These are phyloP conservation scores for Solen grandis DNA, from an alignment of 1,140 invertebrate species.

Conservation along the genomic window DNA sequence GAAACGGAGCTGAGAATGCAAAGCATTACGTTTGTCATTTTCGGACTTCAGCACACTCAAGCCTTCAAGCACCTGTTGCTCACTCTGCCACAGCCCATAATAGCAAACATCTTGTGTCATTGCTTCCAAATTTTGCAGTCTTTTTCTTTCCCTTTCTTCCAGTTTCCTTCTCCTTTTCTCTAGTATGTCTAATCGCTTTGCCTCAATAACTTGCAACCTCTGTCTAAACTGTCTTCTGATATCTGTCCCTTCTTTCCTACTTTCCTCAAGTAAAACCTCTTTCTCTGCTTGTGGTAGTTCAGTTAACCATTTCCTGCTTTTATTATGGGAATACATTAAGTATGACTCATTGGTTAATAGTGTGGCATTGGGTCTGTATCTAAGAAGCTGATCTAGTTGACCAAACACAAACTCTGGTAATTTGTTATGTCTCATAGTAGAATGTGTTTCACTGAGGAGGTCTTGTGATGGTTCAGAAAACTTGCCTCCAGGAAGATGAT, in stretches of 20 bases:
- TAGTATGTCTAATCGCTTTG: not conserved
- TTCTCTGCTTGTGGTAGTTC: not conserved
- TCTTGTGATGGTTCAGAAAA: too few species aligned
- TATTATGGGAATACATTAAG: slow-evolving; percentile 26
- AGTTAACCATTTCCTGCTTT: not conserved
- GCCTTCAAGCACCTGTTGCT: not conserved
- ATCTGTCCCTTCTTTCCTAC: slow-evolving; percentile 2
- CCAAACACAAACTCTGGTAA: slow-evolving; percentile 21
- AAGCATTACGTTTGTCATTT: slow-evolving; percentile 1
- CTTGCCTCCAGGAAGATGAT: slow-evolving; percentile 30
- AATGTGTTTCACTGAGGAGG: too few species aligned
- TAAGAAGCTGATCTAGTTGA: slow-evolving; percentile 5
- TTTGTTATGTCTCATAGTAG: slow-evolving; percentile 24
- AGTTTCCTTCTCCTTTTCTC: not conserved
- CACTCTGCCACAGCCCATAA: slow-evolving; percentile 5
- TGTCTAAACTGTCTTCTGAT: not conserved
- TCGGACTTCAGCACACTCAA: not conserved
- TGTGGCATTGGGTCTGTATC: slow-evolving; percentile 5
- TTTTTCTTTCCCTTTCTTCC: not conserved
- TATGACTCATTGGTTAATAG: slow-evolving; percentile 6
- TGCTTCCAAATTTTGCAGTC: not conserved
- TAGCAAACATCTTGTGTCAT: not conserved
- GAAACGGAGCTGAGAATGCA: not conserved
- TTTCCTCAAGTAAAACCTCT: not conserved
- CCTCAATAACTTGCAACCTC: not conserved